phyloP scores from a whole-genome alignment of 2,113 vertebrate species.

The Callocephalon fimbriatum region DNA sequence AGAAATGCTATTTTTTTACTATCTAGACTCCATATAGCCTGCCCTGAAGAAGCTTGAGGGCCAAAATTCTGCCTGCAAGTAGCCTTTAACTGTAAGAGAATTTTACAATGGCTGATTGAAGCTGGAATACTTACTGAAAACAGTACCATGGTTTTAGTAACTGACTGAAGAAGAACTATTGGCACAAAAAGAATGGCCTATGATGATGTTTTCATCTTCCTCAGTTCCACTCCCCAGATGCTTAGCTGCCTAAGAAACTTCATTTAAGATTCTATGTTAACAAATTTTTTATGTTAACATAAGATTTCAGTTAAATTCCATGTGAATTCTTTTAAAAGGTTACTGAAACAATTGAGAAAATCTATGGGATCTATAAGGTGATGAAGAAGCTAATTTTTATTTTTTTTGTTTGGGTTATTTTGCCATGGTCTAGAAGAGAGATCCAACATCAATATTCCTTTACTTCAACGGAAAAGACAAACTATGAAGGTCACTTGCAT shows the following conservation, averaged over 20 bases:
- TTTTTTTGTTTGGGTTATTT: not conserved
- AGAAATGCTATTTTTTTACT: not conserved
- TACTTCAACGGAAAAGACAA: not conserved
- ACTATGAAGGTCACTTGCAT: not conserved
- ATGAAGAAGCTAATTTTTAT: not conserved
- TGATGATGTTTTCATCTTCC: not conserved
- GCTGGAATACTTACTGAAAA: not conserved
- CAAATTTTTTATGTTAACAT: not conserved
- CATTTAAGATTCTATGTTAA: not conserved
- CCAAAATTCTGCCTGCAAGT: not conserved
- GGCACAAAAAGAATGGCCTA: not conserved
- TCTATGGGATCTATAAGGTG: not conserved
- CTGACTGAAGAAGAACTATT: not conserved
- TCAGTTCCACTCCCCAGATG: not conserved
- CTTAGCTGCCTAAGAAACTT: not conserved
- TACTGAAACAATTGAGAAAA: not conserved
- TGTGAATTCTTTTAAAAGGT: not conserved
- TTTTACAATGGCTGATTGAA: not conserved
- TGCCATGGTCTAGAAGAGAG: not conserved
- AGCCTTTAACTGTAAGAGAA: not conserved
- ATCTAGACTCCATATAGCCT: not conserved
- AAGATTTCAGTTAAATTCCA: not conserved
- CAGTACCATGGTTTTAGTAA: not conserved
- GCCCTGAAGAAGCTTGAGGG: not conserved
- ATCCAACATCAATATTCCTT: not conserved